A percentile compares a stretch with the other conserved stretches of the same genome.
phyloP scores from a whole-genome alignment of 2,888 invertebrate species.

The Coronaproctus castanopsis region DNA sequence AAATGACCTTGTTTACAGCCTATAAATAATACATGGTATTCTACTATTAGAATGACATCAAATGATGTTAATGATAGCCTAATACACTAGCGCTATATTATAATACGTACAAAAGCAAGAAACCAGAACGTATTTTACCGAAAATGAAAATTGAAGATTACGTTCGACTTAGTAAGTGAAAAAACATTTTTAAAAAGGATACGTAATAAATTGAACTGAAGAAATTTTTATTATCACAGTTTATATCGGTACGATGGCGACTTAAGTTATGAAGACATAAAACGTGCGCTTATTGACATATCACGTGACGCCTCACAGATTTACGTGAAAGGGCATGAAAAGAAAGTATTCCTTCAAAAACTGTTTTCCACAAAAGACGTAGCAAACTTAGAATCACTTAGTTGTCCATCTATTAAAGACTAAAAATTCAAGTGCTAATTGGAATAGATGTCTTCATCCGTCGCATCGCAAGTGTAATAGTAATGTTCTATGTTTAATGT shows the following conservation, averaged over 20 bases:
- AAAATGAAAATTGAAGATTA: conserved; percentile 3
- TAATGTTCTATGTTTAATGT: no score
- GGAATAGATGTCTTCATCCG: no score
- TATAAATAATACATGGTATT: conserved; percentile 21
- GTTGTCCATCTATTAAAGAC: no score
- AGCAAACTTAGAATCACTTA: background rate
- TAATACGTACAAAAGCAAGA: conserved; percentile 9
- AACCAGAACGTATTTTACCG: no score
- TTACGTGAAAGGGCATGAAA: background rate
- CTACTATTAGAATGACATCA: conserved; percentile 17
- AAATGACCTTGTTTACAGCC: conserved; percentile 17
- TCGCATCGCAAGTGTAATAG: no score
- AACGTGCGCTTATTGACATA: background rate
- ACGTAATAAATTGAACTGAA: conserved; percentile 18
- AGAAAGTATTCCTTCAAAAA: no score
- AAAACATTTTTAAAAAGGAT: conserved; percentile 19
- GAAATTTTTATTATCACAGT: conserved; percentile 18
- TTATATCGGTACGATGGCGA: background rate
- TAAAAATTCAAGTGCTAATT: no score
- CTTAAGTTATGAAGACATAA: background rate
- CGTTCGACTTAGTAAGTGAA: conserved; percentile 16
- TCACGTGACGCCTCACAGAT: background rate
- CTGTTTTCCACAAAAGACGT: background rate
- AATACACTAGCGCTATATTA: conserved; percentile 5
- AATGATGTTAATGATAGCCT: conserved; percentile 13